A percentile compares a stretch with the other conserved stretches of the same genome.
Conservation (phyloP, 2,113 vertebrate genomes). For the Rutilus rutilus region DNA sequence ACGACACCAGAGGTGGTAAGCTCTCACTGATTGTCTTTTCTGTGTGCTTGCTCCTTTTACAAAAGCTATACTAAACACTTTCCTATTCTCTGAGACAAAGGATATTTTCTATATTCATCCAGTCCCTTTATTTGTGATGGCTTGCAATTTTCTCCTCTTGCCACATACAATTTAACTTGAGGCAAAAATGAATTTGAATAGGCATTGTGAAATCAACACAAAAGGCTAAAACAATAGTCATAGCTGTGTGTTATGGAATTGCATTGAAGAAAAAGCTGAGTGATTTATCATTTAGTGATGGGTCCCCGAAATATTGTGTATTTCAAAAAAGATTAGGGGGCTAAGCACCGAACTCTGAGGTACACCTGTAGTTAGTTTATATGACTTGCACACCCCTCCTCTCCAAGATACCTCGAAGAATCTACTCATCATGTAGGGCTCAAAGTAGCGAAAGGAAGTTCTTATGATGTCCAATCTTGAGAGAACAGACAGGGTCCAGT, state of each 20-base stretch:
- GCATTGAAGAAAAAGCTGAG: background rate
- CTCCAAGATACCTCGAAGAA: background rate
- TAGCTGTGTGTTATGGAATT: background rate
- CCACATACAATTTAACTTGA: background rate
- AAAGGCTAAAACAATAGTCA: background rate
- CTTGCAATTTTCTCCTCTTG: background rate
- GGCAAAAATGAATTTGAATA: background rate
- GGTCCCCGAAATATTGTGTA: background rate
- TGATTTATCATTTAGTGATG: background rate
- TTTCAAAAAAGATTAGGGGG: background rate
- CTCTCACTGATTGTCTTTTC: background rate
- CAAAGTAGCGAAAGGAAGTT: background rate
- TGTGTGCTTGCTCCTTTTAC: background rate
- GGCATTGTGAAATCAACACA: background rate
- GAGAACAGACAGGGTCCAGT: background rate
- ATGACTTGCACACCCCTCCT: background rate
- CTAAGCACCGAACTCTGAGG: background rate
- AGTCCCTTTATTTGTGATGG: background rate
- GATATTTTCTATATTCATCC: background rate
- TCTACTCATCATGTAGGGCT: background rate
- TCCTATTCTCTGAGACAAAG: background rate
- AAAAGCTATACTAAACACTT: background rate
- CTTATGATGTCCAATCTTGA: background rate
- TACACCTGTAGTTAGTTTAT: background rate
- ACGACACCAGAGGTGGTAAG: constrained; percentile 76